Evolutionary conservation across 2,888 invertebrate genomes (phyloP).

Genomic region (Chymomyza fuscimana): DNA sequence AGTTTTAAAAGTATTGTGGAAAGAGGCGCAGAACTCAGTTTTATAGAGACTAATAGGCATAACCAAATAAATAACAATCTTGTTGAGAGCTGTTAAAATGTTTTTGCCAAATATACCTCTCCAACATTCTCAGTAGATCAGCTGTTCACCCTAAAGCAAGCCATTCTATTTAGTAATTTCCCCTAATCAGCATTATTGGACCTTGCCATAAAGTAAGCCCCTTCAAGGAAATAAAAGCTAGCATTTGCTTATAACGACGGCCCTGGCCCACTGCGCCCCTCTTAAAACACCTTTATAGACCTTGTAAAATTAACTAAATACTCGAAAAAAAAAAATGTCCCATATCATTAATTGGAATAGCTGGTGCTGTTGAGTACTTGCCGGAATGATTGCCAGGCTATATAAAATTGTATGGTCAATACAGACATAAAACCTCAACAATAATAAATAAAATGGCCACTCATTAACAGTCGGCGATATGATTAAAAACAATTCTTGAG

Average conservation of each 20-base stretch:
- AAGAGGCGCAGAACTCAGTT: no score
- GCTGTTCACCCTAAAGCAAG: no score
- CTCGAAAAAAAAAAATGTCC: neutral
- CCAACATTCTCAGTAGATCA: no score
- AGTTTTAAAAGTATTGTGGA: no score
- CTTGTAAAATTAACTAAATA: neutral
- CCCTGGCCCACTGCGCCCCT: neutral
- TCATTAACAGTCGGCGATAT: slow-evolving; percentile 12
- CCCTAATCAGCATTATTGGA: neutral
- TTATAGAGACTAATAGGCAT: no score
- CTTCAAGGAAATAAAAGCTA: neutral
- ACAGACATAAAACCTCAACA: neutral
- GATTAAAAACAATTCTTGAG: neutral
- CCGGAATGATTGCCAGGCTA: neutral
- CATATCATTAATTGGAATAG: neutral
- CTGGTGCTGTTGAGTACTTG: neutral
- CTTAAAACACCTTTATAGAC: neutral
- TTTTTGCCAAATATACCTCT: no score
- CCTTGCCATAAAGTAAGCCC: neutral
- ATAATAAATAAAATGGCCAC: neutral
- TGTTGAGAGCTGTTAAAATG: no score
- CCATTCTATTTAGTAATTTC: neutral
- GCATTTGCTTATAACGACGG: neutral
- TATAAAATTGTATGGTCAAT: slow-evolving; percentile 20
- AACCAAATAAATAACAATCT: no score